Conservation (phyloP, 2,888 invertebrate genomes). For the Amiota communis region DNA sequence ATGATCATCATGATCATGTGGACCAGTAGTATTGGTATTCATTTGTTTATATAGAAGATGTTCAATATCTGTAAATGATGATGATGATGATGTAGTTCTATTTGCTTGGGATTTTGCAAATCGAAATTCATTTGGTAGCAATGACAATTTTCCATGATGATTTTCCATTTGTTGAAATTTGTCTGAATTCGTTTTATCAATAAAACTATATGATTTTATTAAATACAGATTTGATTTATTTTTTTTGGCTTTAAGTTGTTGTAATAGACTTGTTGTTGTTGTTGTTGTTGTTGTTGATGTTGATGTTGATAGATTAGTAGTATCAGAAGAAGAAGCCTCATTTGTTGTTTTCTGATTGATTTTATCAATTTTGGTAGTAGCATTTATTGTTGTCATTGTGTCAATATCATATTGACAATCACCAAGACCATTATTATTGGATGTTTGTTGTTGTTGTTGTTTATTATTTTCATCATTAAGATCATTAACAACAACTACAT, state of each 20-base stretch:
- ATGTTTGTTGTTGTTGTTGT: constrained; percentile 7
- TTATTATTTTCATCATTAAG: background rate
- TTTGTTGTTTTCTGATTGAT: background rate
- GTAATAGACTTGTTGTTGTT: constrained; percentile 41
- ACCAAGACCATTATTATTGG: background rate
- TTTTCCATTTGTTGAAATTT: too few species aligned
- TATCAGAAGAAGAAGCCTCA: background rate
- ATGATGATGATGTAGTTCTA: constrained; percentile 37
- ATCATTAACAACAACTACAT: background rate
- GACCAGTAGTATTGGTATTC: too few species aligned
- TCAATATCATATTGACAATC: too few species aligned
- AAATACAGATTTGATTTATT: constrained; percentile 61
- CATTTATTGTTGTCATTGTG: constrained; percentile 9
- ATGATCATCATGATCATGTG: background rate
- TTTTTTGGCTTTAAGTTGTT: constrained; percentile 57
- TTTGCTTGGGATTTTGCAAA: background rate
- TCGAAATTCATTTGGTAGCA: background rate
- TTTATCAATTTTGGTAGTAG: background rate
- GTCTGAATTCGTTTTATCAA: constrained; percentile 44
- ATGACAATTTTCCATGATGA: background rate
- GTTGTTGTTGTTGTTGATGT: constrained; percentile 16
- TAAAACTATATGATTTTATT: constrained; percentile 61
- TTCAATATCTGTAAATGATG: constrained; percentile 44
- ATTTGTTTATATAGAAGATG: constrained; percentile 40
- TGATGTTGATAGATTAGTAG: background rate